Evolutionary conservation across 2,113 vertebrate species (phyloP).

Genomic region (Gallinago jamesoni): DNA sequence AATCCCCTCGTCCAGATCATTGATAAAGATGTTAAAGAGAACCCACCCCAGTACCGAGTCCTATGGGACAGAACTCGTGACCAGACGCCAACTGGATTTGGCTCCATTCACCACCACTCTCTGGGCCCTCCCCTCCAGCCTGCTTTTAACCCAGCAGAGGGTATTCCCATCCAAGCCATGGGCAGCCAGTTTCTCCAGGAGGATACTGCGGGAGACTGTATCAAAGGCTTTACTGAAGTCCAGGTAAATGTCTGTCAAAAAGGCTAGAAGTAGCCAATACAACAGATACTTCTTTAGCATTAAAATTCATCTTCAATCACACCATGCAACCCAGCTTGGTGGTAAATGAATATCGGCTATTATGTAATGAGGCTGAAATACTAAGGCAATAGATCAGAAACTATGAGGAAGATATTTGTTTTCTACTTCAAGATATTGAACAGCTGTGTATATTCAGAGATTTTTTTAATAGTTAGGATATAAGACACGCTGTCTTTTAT

Average conservation of each 20-base stretch:
- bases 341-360: not conserved
- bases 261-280: not conserved
- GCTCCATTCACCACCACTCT: too few relatives aligned
- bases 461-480: not conserved
- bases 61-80: too few relatives aligned
- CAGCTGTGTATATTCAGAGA: not conserved
- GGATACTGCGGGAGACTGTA: too few relatives aligned
- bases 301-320: not conserved
- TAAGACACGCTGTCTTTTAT: not conserved
- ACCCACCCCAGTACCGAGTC: too few relatives aligned
- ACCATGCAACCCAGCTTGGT: not conserved
- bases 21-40: too few relatives aligned
- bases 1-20: too few relatives aligned
- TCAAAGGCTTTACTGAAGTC: too few relatives aligned
- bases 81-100: too few relatives aligned
- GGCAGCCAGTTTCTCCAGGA: too few relatives aligned
- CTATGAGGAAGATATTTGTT: not conserved
- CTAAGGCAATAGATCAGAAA: not conserved
- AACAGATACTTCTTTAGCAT: not conserved
- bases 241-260: not conserved
- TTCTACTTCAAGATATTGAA: not conserved
- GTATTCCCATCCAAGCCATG: too few relatives aligned
- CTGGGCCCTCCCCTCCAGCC: too few relatives aligned
- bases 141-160: too few relatives aligned
- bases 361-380: not conserved